Conservation (phyloP, 2,113 vertebrate genomes). For the Ictalurus furcatus region DNA sequence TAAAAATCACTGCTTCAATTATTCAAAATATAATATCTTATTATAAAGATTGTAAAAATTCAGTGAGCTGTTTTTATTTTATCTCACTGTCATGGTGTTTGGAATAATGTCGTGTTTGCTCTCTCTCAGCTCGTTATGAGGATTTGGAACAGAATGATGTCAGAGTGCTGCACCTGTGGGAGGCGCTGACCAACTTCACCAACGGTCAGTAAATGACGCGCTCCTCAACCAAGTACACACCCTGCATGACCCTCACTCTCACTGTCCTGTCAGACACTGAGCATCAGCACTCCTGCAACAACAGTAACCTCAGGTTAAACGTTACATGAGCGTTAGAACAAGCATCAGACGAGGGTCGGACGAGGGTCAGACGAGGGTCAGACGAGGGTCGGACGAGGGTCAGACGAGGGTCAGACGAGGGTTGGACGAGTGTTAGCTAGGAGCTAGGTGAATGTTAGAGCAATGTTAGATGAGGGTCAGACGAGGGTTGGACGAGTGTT, state of each 20-base stretch:
- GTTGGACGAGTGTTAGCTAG: too few species aligned
- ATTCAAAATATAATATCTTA: neutral
- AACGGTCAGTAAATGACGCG: conserved; percentile 77
- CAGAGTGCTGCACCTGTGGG: conserved; percentile 93
- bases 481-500: too few species aligned
- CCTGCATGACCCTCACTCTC: neutral
- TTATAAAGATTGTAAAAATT: too few species aligned
- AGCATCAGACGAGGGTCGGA: too few species aligned
- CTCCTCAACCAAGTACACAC: neutral
- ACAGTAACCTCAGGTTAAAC: neutral
- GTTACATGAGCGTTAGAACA: neutral
- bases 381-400: too few species aligned
- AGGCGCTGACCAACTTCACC: conserved; percentile 94
- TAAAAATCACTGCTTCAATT: neutral
- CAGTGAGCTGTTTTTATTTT: neutral
- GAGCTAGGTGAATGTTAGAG: too few species aligned
- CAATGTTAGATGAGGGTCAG: too few species aligned
- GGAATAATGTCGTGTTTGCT: conserved; percentile 11
- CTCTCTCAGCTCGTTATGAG: conserved; percentile 84
- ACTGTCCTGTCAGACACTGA: neutral
- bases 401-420: too few species aligned
- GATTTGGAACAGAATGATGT: conserved; percentile 88
- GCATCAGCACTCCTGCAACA: neutral
- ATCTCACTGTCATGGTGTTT: neutral
- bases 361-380: too few species aligned